A percentile compares a stretch with the other conserved stretches of the same genome.
Evolutionary conservation across 2,797 vertebrate species (phyloP).

Genomic region (Peromyscus eremicus): DNA sequence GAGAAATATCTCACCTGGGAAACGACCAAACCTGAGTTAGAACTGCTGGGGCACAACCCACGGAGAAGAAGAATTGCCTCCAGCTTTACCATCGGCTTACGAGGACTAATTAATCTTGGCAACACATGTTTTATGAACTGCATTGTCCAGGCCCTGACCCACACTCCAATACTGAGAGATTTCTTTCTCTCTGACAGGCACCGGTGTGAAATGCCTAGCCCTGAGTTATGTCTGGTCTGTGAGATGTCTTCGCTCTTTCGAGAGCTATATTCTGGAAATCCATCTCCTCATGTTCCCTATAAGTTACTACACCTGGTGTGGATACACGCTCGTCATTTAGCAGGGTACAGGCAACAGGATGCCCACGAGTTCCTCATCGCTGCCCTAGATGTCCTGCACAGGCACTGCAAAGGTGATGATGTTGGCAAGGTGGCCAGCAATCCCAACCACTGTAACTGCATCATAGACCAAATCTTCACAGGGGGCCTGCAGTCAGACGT

Average conservation of each 20-base stretch:
- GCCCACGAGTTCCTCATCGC: constrained; percentile 99
- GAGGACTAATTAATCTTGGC: constrained; percentile 98
- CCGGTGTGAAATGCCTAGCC: constrained; percentile 98
- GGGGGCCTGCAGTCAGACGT: constrained; percentile 94
- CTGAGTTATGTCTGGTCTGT: constrained; percentile 97
- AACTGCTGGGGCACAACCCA: constrained; percentile 80
- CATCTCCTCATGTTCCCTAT: constrained; percentile 99
- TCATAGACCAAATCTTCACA: constrained; percentile 96
- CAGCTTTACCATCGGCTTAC: constrained; percentile 91
- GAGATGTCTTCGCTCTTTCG: constrained; percentile 95
- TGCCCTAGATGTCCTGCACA: constrained; percentile 97
- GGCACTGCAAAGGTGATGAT: constrained; percentile 96
- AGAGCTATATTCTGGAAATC: constrained; percentile 99
- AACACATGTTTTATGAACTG: constrained; percentile 99
- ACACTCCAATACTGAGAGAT: constrained; percentile 98
- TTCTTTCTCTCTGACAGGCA: constrained; percentile 99
- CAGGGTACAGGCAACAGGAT: constrained; percentile 99
- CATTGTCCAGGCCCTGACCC: constrained; percentile 98
- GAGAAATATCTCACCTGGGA: constrained; percentile 82
- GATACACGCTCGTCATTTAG: constrained; percentile 98
- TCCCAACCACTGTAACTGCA: constrained; percentile 95
- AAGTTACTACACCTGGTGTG: constrained; percentile 99
- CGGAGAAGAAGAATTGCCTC: constrained; percentile 80
- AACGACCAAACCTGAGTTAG: constrained; percentile 78
- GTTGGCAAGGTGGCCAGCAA: constrained; percentile 86